A percentile compares a stretch with the other conserved stretches of the same genome.
These are phyloP conservation scores for Achatina immaculata DNA, from an alignment of 1,140 invertebrate genomes.

Conservation along the genomic window DNA sequence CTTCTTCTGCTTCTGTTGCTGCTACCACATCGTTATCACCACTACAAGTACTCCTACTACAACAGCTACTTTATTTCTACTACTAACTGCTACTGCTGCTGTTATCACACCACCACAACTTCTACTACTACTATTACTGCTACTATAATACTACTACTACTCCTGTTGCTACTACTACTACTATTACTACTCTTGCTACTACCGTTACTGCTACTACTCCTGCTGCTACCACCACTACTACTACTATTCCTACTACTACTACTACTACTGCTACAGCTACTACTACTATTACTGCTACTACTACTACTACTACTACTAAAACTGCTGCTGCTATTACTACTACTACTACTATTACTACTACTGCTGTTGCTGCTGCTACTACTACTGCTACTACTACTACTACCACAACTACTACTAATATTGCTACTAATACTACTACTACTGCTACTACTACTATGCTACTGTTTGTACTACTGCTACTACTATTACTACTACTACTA, in stretches of 20 bases:
- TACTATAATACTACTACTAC: too few species aligned
- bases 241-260: not conserved
- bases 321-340: too few species aligned
- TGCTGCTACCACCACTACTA: not conserved
- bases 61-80: conserved; percentile 3
- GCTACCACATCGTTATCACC: conserved; percentile 6
- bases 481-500: too few species aligned
- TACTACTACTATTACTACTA: not conserved
- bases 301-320: too few species aligned
- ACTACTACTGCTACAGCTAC: conserved; percentile 15
- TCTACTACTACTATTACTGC: too few species aligned
- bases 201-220: not conserved
- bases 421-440: too few species aligned
- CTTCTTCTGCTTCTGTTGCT: not conserved
- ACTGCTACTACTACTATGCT: too few species aligned
- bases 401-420: too few species aligned
- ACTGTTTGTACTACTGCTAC: too few species aligned
- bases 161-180: not conserved
- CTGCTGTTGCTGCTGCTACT: not conserved
- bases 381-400: not conserved
- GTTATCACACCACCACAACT: too few species aligned
- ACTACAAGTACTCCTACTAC: not conserved
- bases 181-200: conserved; percentile 12
- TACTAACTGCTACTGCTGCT: not conserved
- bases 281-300: conserved; percentile 7